Evolutionary conservation across 1,140 invertebrate species (phyloP).

Genomic region (Ips nitidus): DNA sequence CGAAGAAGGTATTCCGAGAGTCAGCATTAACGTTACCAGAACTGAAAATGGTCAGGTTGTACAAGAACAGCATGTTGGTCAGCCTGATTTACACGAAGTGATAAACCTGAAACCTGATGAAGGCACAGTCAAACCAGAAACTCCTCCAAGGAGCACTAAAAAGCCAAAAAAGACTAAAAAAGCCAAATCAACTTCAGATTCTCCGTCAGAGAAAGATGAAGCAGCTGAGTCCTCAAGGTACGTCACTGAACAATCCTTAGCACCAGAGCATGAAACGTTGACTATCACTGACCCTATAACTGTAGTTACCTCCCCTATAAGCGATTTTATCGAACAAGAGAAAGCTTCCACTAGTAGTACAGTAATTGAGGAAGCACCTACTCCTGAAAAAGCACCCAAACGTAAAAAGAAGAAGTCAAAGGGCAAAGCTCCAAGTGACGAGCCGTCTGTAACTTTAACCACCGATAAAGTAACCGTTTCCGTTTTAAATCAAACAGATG

Average conservation of each 20-base stretch:
- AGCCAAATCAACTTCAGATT: constrained; percentile 5
- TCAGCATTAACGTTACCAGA: constrained; percentile 71
- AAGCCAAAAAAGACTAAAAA: constrained; percentile 1
- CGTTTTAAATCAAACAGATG: constrained; percentile 24
- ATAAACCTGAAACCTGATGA: constrained; percentile 18
- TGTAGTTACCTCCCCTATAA: constrained; percentile 33
- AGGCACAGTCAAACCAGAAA: not conserved
- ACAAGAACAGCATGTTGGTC: constrained; percentile 53
- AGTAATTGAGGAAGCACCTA: constrained; percentile 44
- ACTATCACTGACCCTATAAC: constrained; percentile 32
- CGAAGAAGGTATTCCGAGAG: constrained; percentile 72
- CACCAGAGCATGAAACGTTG: constrained; percentile 43
- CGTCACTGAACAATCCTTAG: constrained; percentile 43
- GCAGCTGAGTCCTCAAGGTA: constrained; percentile 44
- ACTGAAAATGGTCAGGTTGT: constrained; percentile 59
- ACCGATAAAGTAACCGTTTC: constrained; percentile 38
- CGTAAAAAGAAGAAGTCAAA: constrained; percentile 30
- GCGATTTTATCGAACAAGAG: constrained; percentile 42
- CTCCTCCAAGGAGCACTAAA: not conserved
- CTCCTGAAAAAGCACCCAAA: constrained; percentile 38
- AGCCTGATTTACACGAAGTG: constrained; percentile 30
- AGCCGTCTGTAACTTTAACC: constrained; percentile 26
- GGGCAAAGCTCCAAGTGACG: constrained; percentile 38
- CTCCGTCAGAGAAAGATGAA: constrained; percentile 3
- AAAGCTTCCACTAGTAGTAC: constrained; percentile 40